These are phyloP conservation scores for Tholera decimalis DNA, from an alignment of 2,888 invertebrate species.

Conservation along the genomic window DNA sequence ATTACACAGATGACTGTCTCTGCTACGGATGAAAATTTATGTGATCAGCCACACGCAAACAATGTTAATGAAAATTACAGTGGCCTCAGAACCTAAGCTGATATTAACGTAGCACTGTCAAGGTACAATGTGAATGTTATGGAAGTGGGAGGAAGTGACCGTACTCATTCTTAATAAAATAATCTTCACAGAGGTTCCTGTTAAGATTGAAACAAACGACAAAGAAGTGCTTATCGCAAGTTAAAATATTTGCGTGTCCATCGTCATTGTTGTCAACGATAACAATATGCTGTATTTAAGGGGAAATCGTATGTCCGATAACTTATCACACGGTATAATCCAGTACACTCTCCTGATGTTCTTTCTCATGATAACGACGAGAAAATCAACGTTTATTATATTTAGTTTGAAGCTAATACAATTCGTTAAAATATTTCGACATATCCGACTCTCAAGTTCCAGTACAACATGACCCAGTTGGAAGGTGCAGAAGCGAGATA, in stretches of 20 bases:
- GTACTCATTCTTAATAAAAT: constrained; percentile 52
- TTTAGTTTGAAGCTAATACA: constrained; percentile 50
- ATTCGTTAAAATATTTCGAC: constrained; percentile 66
- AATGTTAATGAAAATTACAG: constrained; percentile 75
- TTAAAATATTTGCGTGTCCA: constrained; percentile 57
- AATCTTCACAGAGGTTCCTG: constrained; percentile 32
- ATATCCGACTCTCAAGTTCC: constrained; percentile 68
- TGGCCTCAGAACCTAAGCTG: constrained; percentile 80
- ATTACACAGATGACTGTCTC: constrained; percentile 70
- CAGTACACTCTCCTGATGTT: constrained; percentile 62
- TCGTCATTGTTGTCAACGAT: constrained; percentile 61
- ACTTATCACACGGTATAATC: constrained; percentile 62
- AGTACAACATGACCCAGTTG: constrained; percentile 80
- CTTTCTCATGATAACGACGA: constrained; percentile 39
- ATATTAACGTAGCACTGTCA: constrained; percentile 78
- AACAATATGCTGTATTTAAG: constrained; percentile 61
- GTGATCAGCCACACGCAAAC: constrained; percentile 70
- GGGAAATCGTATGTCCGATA: constrained; percentile 68
- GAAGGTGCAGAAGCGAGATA: constrained; percentile 67
- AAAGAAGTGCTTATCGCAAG: constrained; percentile 61
- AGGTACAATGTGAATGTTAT: constrained; percentile 69
- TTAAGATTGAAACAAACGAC: constrained; percentile 52
- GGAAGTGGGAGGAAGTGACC: constrained; percentile 53
- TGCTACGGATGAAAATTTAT: constrained; percentile 68
- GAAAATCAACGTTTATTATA: constrained; percentile 19